Base-by-base conservation (phyloP, 53 echinoderm and acorn worm genomes). In the Paracentrotus lividus region DNA sequence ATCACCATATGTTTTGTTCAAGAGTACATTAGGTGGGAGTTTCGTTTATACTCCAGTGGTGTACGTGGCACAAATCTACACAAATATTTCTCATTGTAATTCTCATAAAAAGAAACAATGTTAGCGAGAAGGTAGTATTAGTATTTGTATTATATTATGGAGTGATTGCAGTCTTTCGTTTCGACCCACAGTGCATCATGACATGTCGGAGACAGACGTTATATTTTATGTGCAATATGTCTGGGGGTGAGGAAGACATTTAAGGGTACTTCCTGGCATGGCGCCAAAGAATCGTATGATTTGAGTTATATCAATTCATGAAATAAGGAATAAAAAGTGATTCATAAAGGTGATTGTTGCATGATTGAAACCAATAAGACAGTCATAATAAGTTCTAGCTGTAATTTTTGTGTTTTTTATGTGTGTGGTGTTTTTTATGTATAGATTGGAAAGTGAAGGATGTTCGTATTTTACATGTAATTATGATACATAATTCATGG, bases 141-240 rank as follows among this genome's bases (percentile, higher is more conserved):
- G n/a, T n/a, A n/a, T n/a, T n/a, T n/a, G n/a, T n/a, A n/a, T 47
- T 26, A 0, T 81, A 42, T 45, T 81, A 47, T 81, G 47, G n/a
- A 47, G n/a, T 81, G 44, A 47, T 81, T 81, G 45, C 81, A 45
- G 81, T 81, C 81, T 81, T 81, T 81, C 81, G 8, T 81, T 81
- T 81, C 81, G 8, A 81, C 44, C 81, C 49, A 45, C 49, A 81
- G 26, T 45, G 26, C 81, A 49, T n/a, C n/a, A 9, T 81, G 47
- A 26, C 5, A 27, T 81, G 44, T 81, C 5, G 13, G 0, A n/a
- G 81, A 47, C 81, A 47, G 47, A 27, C 15, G 47, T 12, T 14
- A 32, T 81, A 45, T 47, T 45, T 81, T 81, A 36, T 47, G 81
- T 81, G 81, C 81, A 81, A 81, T 81, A 81, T 47, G 81, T 81